Percentiles rank a stretch among this genome's conserved stretches.
These are phyloP conservation scores for Ursus arctos DNA, from an alignment of 2,113 vertebrate species.

Conservation along the genomic window DNA sequence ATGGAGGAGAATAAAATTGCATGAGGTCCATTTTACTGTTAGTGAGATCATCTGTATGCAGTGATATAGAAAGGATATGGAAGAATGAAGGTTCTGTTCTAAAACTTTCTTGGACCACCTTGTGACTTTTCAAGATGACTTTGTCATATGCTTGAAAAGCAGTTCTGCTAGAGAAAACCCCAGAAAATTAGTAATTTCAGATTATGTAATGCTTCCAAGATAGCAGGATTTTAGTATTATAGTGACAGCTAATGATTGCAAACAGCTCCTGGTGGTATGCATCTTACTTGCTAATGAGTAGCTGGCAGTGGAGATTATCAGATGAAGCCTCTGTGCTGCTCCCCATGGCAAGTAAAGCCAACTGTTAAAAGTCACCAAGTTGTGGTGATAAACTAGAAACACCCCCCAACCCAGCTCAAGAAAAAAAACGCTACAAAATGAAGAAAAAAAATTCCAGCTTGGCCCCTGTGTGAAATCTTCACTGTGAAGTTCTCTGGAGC, in stretches of 20 bases:
- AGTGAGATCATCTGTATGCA: not conserved
- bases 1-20: not conserved
- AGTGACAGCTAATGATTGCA: not conserved
- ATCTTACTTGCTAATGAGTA: not conserved
- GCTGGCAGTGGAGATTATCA: not conserved
- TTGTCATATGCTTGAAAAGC: not conserved
- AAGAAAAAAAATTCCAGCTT: not conserved
- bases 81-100: not conserved
- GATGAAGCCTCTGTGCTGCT: not conserved
- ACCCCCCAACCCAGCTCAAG: not conserved
- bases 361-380: not conserved
- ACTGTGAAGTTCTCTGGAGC: not conserved
- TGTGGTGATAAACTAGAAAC: not conserved
- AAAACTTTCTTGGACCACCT: not conserved
- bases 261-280: not conserved
- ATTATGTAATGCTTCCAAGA: not conserved
- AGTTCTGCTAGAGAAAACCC: not conserved
- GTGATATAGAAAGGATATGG: not conserved
- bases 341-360: not conserved
- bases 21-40: not conserved
- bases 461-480: not conserved
- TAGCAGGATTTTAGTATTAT: not conserved
- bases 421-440: not conserved
- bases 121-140: not conserved
- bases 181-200: constrained; percentile 2